phyloP scores from a whole-genome alignment of 2,797 vertebrate genomes.

The Channallabes apus region DNA sequence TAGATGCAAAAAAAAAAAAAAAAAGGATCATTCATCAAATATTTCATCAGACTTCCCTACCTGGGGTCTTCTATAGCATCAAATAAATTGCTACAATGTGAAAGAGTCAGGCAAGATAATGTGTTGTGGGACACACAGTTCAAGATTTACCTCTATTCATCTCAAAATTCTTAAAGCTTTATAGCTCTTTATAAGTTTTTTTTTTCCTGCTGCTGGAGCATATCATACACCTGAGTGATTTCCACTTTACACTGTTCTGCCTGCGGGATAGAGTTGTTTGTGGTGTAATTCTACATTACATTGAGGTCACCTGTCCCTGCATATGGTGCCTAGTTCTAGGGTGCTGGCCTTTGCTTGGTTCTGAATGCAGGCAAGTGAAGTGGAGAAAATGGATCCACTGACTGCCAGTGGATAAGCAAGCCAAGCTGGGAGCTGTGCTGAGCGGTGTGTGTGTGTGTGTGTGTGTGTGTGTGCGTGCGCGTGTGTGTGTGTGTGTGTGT shows the following conservation, averaged over 20 bases:
- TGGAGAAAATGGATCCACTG: slow-evolving; percentile 66
- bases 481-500: slow-evolving; percentile 47
- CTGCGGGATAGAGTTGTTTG: slow-evolving; percentile 52
- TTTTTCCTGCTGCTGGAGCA: not conserved
- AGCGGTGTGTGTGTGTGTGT: slow-evolving; percentile 60
- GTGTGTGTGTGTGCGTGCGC: slow-evolving; percentile 58
- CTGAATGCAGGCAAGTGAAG: slow-evolving; percentile 66
- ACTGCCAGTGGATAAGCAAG: slow-evolving; percentile 58
- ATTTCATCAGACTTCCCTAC: not conserved
- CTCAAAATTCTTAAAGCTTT: not conserved
- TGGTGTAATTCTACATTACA: slow-evolving; percentile 59
- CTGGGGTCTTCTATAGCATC: not conserved
- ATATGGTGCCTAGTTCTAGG: slow-evolving; percentile 42
- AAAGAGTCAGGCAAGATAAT: not conserved
- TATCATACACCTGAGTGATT: slow-evolving; percentile 28
- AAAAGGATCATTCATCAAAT: not conserved
- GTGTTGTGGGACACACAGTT: not conserved
- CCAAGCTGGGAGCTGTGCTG: slow-evolving; percentile 53
- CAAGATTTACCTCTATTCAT: slow-evolving; percentile 2
- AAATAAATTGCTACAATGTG: not conserved
- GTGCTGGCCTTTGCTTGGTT: slow-evolving; percentile 43
- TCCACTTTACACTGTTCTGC: slow-evolving; percentile 42
- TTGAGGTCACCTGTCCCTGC: slow-evolving; percentile 57
- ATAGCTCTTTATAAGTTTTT: slow-evolving; percentile 21
- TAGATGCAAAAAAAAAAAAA: not conserved